These are phyloP conservation scores for Gorsachius magnificus DNA, from an alignment of 2,797 vertebrate species.

Conservation along the genomic window DNA sequence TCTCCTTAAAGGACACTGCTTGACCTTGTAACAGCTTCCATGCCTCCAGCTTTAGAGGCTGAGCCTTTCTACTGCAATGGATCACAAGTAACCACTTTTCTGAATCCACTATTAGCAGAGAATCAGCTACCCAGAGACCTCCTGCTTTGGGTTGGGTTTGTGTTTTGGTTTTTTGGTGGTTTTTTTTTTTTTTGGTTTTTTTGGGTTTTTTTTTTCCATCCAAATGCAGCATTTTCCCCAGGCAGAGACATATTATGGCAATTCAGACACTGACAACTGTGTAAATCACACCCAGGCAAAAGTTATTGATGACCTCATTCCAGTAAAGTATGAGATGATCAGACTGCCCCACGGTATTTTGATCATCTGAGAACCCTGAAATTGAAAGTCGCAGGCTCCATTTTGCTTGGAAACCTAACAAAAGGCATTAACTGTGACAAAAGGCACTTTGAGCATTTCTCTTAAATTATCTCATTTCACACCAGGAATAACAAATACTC, in stretches of 20 bases:
- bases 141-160: background rate
- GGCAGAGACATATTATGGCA: slow-evolving; percentile 59
- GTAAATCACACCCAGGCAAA: slow-evolving; percentile 53
- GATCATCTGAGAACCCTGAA: slow-evolving; percentile 55
- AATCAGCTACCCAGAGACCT: slow-evolving; percentile 33
- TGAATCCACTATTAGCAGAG: slow-evolving; percentile 28
- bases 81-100: slow-evolving; percentile 58
- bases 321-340: slow-evolving; percentile 53
- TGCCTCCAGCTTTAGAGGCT: slow-evolving; percentile 20
- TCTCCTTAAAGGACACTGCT: slow-evolving; percentile 43
- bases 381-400: slow-evolving; percentile 42
- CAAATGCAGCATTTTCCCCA: slow-evolving; percentile 48
- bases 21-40: slow-evolving; percentile 60
- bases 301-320: slow-evolving; percentile 63
- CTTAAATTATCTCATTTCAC: slow-evolving; percentile 62
- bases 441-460: slow-evolving; percentile 56
- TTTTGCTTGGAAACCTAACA: slow-evolving; percentile 46
- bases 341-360: slow-evolving; percentile 55
- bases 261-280: slow-evolving; percentile 62
- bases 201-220: background rate
- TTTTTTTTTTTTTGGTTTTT: background rate
- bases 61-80: slow-evolving; percentile 29
- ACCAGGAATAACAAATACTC: slow-evolving; percentile 50
- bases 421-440: slow-evolving; percentile 60
- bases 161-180: background rate